Evolutionary conservation across 1,140 invertebrate genomes (phyloP).

Genomic region (Neodiprion lecontei): DNA sequence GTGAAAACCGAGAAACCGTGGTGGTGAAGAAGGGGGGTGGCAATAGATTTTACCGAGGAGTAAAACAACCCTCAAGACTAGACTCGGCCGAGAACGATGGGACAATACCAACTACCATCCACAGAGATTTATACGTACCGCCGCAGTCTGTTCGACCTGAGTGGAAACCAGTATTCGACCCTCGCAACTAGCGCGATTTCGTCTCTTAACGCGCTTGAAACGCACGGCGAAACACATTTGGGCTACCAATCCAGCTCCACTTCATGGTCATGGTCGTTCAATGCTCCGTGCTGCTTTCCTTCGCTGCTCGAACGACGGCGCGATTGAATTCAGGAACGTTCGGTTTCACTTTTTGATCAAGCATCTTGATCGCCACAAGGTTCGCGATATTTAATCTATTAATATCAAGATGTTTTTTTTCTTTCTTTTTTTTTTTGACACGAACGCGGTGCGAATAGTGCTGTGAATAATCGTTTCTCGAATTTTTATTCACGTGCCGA

Average conservation of each 20-base stretch:
- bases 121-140: conserved; percentile 45
- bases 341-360: too few relatives aligned
- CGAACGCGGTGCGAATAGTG: too few relatives aligned
- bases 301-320: too few relatives aligned
- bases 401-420: too few relatives aligned
- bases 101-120: conserved; percentile 27
- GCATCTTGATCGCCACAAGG: too few relatives aligned
- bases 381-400: too few relatives aligned
- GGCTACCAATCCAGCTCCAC: not conserved
- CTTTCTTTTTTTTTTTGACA: too few relatives aligned
- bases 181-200: not conserved
- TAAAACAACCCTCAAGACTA: conserved; percentile 42
- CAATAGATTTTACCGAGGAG: conserved; percentile 37
- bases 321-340: too few relatives aligned
- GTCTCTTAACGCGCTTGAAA: not conserved
- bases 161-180: not conserved
- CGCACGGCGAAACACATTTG: not conserved
- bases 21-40: conserved; percentile 30
- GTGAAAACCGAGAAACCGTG: conserved; percentile 12
- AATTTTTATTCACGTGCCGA: too few relatives aligned
- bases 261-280: not conserved
- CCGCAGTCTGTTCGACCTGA: not conserved
- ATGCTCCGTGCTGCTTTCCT: conserved; percentile 15
- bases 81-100: conserved; percentile 27
- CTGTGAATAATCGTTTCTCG: too few relatives aligned